Evolutionary conservation across 2,797 vertebrate genomes (phyloP).

Genomic region (Argya squamiceps): DNA sequence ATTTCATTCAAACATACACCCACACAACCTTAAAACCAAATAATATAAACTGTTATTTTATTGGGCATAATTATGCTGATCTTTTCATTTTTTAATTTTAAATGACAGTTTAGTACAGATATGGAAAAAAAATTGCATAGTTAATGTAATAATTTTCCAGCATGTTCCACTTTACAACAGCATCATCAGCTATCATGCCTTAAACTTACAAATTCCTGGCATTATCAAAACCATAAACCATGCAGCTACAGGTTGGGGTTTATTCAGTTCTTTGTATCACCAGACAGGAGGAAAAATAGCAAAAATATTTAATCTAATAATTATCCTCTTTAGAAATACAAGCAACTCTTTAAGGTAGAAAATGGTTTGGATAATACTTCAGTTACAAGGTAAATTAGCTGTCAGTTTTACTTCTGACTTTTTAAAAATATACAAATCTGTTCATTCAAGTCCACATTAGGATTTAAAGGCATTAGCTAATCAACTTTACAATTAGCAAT

Average conservation of each 20-base stretch:
- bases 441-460: neutral
- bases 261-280: slow-evolving; percentile 85
- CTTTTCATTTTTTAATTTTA: slow-evolving; percentile 39
- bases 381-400: neutral
- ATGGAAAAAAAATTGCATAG: slow-evolving; percentile 73
- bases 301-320: neutral
- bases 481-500: neutral
- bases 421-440: neutral
- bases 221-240: slow-evolving; percentile 82
- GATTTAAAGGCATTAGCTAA: neutral
- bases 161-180: slow-evolving; percentile 77
- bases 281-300: neutral
- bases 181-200: slow-evolving; percentile 83
- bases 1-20: slow-evolving; percentile 39
- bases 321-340: neutral
- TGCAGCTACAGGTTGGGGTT: slow-evolving; percentile 79
- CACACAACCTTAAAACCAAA: slow-evolving; percentile 48
- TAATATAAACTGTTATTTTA: slow-evolving; percentile 35
- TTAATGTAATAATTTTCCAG: slow-evolving; percentile 78
- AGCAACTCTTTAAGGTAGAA: neutral
- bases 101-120: slow-evolving; percentile 58
- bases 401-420: neutral
- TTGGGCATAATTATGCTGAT: slow-evolving; percentile 41
- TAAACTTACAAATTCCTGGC: slow-evolving; percentile 86
- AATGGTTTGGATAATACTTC: neutral